Evolutionary conservation across 2,797 vertebrate species (phyloP).

Genomic region (Petrocephalus schoutedeni): DNA sequence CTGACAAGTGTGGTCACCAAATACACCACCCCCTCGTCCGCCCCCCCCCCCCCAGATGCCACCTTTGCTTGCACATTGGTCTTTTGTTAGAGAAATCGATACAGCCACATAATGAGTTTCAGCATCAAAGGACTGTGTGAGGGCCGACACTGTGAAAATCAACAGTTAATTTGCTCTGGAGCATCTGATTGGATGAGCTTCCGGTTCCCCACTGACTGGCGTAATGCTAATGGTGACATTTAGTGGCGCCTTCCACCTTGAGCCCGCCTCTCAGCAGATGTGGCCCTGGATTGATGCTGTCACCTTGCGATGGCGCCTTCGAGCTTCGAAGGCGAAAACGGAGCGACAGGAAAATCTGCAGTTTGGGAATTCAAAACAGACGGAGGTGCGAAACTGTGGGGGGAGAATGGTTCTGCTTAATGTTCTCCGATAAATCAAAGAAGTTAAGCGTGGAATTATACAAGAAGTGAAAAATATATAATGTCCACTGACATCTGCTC

Average conservation of each 20-base stretch:
- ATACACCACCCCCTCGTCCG: background rate
- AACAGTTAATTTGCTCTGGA: slow-evolving; percentile 11
- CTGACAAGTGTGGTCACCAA: slow-evolving; percentile 26
- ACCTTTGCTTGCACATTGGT: slow-evolving; percentile 31
- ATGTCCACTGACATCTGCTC: slow-evolving; percentile 58
- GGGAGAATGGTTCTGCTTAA: slow-evolving; percentile 42
- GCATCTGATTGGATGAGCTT: slow-evolving; percentile 7
- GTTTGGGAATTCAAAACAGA: slow-evolving; percentile 58
- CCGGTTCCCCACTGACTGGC: background rate
- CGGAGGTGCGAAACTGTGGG: slow-evolving; percentile 38
- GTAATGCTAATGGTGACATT: slow-evolving; percentile 31
- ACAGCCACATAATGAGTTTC: slow-evolving; percentile 31
- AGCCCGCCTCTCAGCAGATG: slow-evolving; percentile 47
- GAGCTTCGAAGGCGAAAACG: slow-evolving; percentile 47
- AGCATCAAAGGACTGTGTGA: slow-evolving; percentile 16
- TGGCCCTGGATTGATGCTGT: slow-evolving; percentile 56
- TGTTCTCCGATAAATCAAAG: slow-evolving; percentile 55
- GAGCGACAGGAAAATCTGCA: slow-evolving; percentile 53
- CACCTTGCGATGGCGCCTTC: slow-evolving; percentile 45
- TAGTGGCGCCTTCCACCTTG: slow-evolving; percentile 36
- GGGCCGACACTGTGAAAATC: slow-evolving; percentile 21
- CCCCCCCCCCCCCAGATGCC: background rate
- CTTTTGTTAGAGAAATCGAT: slow-evolving; percentile 38
- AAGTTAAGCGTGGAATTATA: slow-evolving; percentile 48
- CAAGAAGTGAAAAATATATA: slow-evolving; percentile 54